Base-by-base conservation (phyloP, 2,888 invertebrate genomes). In the Andrena trimmerana region DNA sequence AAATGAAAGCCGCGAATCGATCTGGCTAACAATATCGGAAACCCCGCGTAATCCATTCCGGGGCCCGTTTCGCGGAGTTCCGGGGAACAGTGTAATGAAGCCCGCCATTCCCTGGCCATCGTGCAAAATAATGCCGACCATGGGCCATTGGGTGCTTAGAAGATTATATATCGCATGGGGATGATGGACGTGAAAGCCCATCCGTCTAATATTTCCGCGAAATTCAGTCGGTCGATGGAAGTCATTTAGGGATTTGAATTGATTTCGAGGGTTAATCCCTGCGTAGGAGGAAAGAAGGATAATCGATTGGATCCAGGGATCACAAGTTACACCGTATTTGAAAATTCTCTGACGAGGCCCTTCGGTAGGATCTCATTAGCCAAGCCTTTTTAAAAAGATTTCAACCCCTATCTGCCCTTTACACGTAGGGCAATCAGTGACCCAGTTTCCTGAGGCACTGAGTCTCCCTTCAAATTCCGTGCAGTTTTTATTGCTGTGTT, bases 1-100 rank as follows among this genome's bases (percentile, higher is more conserved):
- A 86, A 88, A 81, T 68, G 81, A 81, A 87, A 72, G 65, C 54
- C 52, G 33, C 50, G 63, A 70, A 78, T 67, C 76, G 76, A 85
- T 81, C 80, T 52, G 31, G 57, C 66, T 59, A 77, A 84, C 88
- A 85, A 87, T 84, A 52, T 73, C 68, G 31, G 59, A 66, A 75
- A 68, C 36, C 72, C 68, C 36, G 69, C 60, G 76, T 80, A 83
- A 83, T 83, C 73, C 67, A 70, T 78, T 83, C 67, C 48, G 48
- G 42, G 63, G 52, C 69, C 70, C 78, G 68, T 81, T 73, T 63
- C 67, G 59, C 13, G 63, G 59, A 68, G 81, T 78, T 79, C 73
- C 52, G 74, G 42, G 13, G 66, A 59, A 54, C 33, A 13, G 36
- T 33, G 57, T 79, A 87, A 86, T 78, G 71, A 77, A 78, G 60